These are phyloP conservation scores for Phenacoccus solenopsis DNA, from an alignment of 1,140 invertebrate genomes.

Conservation along the genomic window DNA sequence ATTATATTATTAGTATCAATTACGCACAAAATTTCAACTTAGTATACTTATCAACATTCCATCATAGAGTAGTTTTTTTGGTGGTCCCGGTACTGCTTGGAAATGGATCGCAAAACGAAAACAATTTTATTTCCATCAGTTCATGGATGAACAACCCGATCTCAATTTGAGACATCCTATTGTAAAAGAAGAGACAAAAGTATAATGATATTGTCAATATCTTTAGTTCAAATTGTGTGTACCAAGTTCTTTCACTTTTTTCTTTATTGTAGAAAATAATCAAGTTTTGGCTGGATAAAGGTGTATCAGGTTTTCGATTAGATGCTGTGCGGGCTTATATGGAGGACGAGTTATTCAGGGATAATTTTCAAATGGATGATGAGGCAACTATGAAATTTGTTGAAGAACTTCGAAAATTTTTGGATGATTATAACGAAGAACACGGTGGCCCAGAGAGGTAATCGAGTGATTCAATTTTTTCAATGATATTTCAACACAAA, in stretches of 20 bases:
- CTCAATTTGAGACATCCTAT: slow-evolving; percentile 40
- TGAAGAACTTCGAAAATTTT: too few species aligned
- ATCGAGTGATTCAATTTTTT: too few species aligned
- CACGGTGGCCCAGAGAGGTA: too few species aligned
- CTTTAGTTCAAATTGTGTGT: too few species aligned
- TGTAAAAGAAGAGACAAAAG: slow-evolving; percentile 15
- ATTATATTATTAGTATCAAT: not conserved
- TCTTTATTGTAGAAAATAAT: slow-evolving; percentile 36
- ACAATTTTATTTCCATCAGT: slow-evolving; percentile 63
- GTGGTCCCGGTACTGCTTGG: slow-evolving; percentile 56
- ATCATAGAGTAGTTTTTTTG: slow-evolving; percentile 44
- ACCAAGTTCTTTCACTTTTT: too few species aligned
- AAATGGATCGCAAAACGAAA: slow-evolving; percentile 47
- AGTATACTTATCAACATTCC: not conserved
- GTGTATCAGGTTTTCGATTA: too few species aligned
- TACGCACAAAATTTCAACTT: not conserved
- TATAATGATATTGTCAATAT: too few species aligned
- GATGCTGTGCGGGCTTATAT: slow-evolving; percentile 41
- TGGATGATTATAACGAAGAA: too few species aligned
- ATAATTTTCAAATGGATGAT: not conserved
- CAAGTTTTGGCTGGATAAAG: slow-evolving; percentile 56
- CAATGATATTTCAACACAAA: too few species aligned
- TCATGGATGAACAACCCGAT: slow-evolving; percentile 54
- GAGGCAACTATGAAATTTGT: too few species aligned
- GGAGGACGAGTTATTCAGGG: slow-evolving; percentile 29